Base-by-base conservation (phyloP, 2,797 vertebrate species). In the Botia kubotai region DNA sequence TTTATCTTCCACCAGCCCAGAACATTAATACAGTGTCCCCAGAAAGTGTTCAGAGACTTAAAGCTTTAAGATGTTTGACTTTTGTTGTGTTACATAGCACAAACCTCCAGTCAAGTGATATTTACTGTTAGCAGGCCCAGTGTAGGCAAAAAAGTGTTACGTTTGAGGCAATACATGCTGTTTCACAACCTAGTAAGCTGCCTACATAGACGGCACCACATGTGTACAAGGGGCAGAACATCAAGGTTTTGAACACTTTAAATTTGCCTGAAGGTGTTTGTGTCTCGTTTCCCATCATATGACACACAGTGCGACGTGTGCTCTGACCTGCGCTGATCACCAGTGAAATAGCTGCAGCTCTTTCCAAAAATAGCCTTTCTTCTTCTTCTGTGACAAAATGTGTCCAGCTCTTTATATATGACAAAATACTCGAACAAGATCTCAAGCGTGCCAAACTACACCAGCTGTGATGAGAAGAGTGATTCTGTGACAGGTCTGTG, bases 341-440 rank as follows among this genome's bases (percentile, higher is more conserved):
- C 55, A 17, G 23, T 74, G 23, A 62, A 74, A 50, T 57, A 26
- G n/a, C 6, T 23, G 2, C 57, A 63, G 23, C n/a, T 5, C 21
- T 19, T 50, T 57, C 72, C 72, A 75, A 50, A 75, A 63, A 50
- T 33, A 48, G 23, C 72, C 46, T 75, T 19, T 63, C 39, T 50
- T 33, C 29, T 75, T 58, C 13, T 63, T 14, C n/a, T 26, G 21
- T 75, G 72, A 29, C 62, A 58, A 21, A 75, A 29, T 29, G 19
- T 58, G 50, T 75, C 72, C 58, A 62, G 39, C 23, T 72, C 36
- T 46, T 23, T 1, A 2, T 3, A 60, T 75, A 66, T 39, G 2
- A 58, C 29, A 6, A 6, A 75, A 36, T 6, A 4, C 63, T 66
- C 50, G 21, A 75, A 63, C 60, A 50, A 65, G 46, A 53, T 36